phyloP scores from a whole-genome alignment of 2,797 vertebrate genomes.

The Esox masquinongy region DNA sequence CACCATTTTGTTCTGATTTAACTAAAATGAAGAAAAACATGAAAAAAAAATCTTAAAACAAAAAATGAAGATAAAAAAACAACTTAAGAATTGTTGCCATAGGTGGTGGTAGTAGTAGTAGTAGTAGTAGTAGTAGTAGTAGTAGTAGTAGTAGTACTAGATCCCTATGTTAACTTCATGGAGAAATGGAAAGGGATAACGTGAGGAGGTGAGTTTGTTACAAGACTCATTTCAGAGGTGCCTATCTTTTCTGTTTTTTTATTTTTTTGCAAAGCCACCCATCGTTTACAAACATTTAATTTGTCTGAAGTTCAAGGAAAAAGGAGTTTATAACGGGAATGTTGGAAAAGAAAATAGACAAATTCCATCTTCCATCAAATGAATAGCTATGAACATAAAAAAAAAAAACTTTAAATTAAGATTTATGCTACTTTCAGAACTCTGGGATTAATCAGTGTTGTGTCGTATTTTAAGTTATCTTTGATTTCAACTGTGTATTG shows the following conservation, averaged over 20 bases:
- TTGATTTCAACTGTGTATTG: slow-evolving; percentile 73
- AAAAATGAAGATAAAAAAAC: slow-evolving; percentile 50
- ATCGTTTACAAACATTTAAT: slow-evolving; percentile 93
- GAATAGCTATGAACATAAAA: slow-evolving; percentile 53
- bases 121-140: slow-evolving; percentile 36
- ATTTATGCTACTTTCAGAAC: slow-evolving; percentile 91
- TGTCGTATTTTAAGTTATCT: slow-evolving; percentile 63
- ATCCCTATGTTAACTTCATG: slow-evolving; percentile 71
- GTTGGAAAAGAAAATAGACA: slow-evolving; percentile 61
- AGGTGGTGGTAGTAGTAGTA: slow-evolving; percentile 83
- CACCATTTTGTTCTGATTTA: slow-evolving; percentile 83
- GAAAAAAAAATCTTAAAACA: slow-evolving; percentile 55
- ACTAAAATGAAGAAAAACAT: slow-evolving; percentile 60
- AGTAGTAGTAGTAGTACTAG: not conserved
- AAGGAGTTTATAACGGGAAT: slow-evolving; percentile 72
- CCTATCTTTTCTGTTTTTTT: slow-evolving; percentile 68
- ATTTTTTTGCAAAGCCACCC: slow-evolving; percentile 72
- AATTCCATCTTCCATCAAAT: slow-evolving; percentile 82
- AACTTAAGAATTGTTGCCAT: slow-evolving; percentile 87
- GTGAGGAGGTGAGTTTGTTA: slow-evolving; percentile 68
- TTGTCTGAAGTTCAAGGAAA: slow-evolving; percentile 81
- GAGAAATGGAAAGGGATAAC: slow-evolving; percentile 62
- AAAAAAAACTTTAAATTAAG: slow-evolving; percentile 84
- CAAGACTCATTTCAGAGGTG: slow-evolving; percentile 79
- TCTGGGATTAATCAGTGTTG: slow-evolving; percentile 95